phyloP scores from a whole-genome alignment of 2,888 invertebrate genomes.

The Scelioninae gen. 1 region DNA sequence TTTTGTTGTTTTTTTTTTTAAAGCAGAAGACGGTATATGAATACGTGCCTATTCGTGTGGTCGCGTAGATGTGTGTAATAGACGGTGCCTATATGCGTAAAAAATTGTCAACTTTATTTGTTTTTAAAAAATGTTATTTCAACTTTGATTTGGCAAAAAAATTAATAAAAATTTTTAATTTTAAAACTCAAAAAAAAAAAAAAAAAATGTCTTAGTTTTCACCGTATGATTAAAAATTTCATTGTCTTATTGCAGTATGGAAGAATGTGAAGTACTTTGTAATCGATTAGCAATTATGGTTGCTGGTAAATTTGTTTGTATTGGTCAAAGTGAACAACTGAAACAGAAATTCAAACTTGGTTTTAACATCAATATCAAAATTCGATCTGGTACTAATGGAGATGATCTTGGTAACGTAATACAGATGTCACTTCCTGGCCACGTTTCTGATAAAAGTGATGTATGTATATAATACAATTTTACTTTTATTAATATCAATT shows the following conservation, averaged over 20 bases:
- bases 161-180: too few species aligned
- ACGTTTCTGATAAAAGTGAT: background rate
- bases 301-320: constrained; percentile 4
- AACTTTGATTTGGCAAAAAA: too few species aligned
- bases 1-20: too few species aligned
- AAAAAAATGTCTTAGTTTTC: too few species aligned
- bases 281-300: constrained; percentile 16
- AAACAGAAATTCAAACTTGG: constrained; percentile 9
- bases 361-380: constrained; percentile 8
- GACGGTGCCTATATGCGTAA: too few species aligned
- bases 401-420: background rate
- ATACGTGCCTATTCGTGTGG: too few species aligned
- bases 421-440: background rate
- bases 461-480: background rate
- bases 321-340: constrained; percentile 1
- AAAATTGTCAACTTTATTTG: too few species aligned
- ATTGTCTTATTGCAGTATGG: constrained; percentile 76
- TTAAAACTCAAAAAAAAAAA: too few species aligned
- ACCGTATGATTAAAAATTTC: too few species aligned
- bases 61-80: too few species aligned
- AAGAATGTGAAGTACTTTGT: constrained; percentile 87
- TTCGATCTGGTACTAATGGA: background rate
- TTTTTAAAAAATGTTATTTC: too few species aligned
- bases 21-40: too few species aligned
- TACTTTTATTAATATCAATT: background rate